phyloP scores from a whole-genome alignment of 2,888 invertebrate genomes.

The Rhagonycha fulva region DNA sequence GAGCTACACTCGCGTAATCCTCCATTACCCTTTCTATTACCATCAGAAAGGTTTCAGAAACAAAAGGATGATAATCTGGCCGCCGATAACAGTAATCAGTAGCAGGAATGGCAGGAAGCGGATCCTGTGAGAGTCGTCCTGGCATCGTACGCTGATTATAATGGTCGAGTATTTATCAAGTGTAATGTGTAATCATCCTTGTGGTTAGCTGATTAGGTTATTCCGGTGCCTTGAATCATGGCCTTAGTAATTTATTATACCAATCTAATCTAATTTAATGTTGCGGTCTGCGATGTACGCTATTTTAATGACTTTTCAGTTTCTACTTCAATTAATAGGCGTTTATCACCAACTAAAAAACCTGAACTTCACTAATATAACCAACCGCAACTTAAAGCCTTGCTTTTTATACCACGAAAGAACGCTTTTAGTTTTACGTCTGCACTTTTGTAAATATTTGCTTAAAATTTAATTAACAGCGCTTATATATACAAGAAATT shows the following conservation, averaged over 20 bases:
- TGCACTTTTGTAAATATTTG: slow-evolving; percentile 4
- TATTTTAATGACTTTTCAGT: slow-evolving; percentile 47
- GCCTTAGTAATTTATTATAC: slow-evolving; percentile 47
- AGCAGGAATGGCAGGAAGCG: slow-evolving; percentile 36
- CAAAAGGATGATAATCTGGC: slow-evolving; percentile 48
- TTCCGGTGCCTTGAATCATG: slow-evolving; percentile 49
- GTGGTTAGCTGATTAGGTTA: slow-evolving; percentile 51
- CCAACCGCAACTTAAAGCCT: not conserved
- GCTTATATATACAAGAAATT: not conserved
- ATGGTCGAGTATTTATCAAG: slow-evolving; percentile 49
- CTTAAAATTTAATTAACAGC: not conserved
- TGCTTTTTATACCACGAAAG: not conserved
- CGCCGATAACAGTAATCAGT: slow-evolving; percentile 41
- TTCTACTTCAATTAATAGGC: slow-evolving; percentile 29
- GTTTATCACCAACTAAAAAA: slow-evolving; percentile 26
- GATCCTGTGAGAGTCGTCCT: slow-evolving; percentile 35
- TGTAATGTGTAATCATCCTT: slow-evolving; percentile 51
- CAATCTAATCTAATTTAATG: slow-evolving; percentile 49
- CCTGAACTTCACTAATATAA: not conserved
- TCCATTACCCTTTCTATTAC: slow-evolving; percentile 49
- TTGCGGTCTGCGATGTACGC: slow-evolving; percentile 43
- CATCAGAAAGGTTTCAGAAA: slow-evolving; percentile 44
- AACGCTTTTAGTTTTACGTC: not conserved
- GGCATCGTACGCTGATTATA: slow-evolving; percentile 37
- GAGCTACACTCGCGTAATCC: slow-evolving; percentile 38